Conservation (phyloP, 2,888 invertebrate species). For the Tipula confusa region DNA sequence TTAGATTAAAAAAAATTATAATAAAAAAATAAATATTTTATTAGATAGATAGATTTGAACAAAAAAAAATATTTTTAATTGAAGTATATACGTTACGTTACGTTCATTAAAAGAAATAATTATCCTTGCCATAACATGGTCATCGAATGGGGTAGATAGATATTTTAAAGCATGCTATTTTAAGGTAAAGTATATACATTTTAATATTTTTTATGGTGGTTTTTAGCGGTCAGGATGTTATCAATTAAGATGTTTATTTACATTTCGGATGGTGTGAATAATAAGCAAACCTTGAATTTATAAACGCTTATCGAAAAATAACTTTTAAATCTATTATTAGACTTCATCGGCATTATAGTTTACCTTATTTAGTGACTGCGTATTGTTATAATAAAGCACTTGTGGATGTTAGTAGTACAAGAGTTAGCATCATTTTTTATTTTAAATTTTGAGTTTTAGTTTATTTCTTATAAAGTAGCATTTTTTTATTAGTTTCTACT, state of each 20-base stretch:
- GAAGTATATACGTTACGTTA: neutral
- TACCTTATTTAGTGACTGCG: neutral
- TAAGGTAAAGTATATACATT: too few species aligned
- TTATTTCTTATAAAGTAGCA: neutral
- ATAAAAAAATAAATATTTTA: neutral
- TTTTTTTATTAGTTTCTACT: neutral
- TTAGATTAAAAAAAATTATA: neutral
- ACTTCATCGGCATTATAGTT: neutral
- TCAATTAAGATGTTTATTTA: neutral
- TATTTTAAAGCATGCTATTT: neutral
- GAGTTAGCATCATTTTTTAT: neutral
- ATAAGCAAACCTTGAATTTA: neutral
- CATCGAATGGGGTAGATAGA: neutral
- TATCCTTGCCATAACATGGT: neutral
- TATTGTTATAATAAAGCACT: neutral
- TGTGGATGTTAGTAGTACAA: neutral
- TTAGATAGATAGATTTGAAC: neutral
- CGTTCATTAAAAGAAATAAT: neutral
- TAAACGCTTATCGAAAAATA: neutral
- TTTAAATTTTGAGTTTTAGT: neutral
- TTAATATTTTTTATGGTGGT: neutral
- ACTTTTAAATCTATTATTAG: neutral
- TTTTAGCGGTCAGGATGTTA: neutral
- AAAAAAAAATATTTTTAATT: neutral
- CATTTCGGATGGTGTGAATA: neutral